phyloP scores from a whole-genome alignment of 2,888 invertebrate species.

The Caenorhabditis sp. region DNA sequence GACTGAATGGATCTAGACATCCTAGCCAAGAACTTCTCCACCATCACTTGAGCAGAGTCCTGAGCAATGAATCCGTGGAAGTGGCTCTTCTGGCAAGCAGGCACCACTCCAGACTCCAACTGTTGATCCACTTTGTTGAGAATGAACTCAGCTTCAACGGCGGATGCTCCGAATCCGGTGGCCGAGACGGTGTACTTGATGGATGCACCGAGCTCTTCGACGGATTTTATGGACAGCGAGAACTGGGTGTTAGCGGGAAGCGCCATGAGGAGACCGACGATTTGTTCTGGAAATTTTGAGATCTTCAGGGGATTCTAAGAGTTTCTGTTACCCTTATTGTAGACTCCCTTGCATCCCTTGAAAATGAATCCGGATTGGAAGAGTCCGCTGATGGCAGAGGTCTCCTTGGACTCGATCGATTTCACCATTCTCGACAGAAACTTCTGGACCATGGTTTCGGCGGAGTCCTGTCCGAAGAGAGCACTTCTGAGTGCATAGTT shows the following conservation, averaged over 20 bases:
- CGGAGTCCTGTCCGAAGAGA: too few species aligned
- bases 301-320: neutral
- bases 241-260: neutral
- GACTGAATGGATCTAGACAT: neutral
- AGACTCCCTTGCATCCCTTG: conserved; percentile 22
- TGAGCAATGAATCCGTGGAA: too few species aligned
- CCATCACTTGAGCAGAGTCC: neutral
- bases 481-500: too few species aligned
- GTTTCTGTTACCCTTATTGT: neutral
- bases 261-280: neutral
- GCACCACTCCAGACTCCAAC: conserved; percentile 1
- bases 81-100: neutral
- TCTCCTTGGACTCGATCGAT: neutral
- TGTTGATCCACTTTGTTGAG: conserved; percentile 5
- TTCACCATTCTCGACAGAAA: neutral
- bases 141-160: neutral
- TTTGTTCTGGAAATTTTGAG: neutral
- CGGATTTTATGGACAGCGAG: neutral
- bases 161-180: neutral
- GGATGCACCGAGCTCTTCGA: neutral
- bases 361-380: conserved; percentile 1
- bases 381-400: neutral
- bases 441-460: too few species aligned
- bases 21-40: neutral
- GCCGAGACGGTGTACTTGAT: neutral